Evolutionary conservation across 2,888 invertebrate species (phyloP), one percentile per base, ranked within the genome.

Genomic region (Crematogaster levior): DNA sequence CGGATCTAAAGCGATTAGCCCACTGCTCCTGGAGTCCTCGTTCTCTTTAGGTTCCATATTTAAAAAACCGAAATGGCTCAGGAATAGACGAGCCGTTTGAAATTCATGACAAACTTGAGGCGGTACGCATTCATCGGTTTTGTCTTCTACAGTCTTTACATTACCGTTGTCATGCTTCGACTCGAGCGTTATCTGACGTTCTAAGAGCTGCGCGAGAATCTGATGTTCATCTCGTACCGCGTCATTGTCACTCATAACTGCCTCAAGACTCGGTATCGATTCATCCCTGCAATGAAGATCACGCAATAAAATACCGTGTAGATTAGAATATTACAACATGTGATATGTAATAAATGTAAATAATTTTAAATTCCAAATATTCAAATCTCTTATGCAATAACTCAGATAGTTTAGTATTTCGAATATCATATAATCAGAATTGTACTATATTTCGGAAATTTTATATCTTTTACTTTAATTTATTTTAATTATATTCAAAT

Each of bases 41-140:
- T 89, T 90, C 27, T 91, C 85, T 21, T 92, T 92, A 15, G 91
- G 91, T 43, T 94, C 94, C 60, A 94, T 89, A 86, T 93, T 94
- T 24, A 99, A 95, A 91, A 99, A 97, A 0, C 99, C 99, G 94
- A 99, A 98, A 94, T 99, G 99, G 3, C 99, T 98, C 24, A 99
- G 95, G 94, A 99, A 98, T 37, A 99, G 95, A 70, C 99, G 96
- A 1, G 99, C 98, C 0, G 99, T 99, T 95, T 99, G 99, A 93
- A 99, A 99, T 93, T 99, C 98, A 80, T 98, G 97, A 89, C 98
- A 98, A 3, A 97, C 97, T 3, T 97, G 95, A 0, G 98, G 98
- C 1, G 98, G 97, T 0, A 96, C 95, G 88, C 97, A 97, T 92
- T 98, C 98, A 15, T 97, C 96, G 0, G 95, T 95, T 95, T 96